Evolutionary conservation across 2,113 vertebrate genomes (phyloP), one percentile per base, ranked within the genome.

Genomic region (Megaleporinus macrocephalus): DNA sequence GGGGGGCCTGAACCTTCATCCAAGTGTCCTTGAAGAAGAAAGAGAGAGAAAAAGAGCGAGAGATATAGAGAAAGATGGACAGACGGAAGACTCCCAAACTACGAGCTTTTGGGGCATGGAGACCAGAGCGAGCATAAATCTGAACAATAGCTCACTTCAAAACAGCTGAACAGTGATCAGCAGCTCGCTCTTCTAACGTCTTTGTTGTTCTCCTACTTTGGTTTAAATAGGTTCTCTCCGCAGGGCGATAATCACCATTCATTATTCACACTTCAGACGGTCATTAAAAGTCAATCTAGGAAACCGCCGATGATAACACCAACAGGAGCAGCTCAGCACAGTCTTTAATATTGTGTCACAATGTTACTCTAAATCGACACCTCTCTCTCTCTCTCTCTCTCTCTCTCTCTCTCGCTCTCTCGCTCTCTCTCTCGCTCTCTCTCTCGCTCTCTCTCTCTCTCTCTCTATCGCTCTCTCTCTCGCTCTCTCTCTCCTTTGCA

Each of bases 1-100:
- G 93, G 88, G 89, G 89, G 87, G 73, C 86, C 82, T 87, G 84
- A 89, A 90, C 87, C 85, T 59, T 83, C 51, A 76, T 68, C 49
- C 72, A 77, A 72, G 61, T 84, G 87, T 83, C 87, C 87, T 88
- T 88, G 79, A 86, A 36, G 76, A 82, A 79, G n/a, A 20, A 5
- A 76, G 77, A 82, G 65, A 57, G 69, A 83, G 76, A 88, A 27
- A 81, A 71, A 85, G 77, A 69, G 41, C 33, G 81, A 87, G 74
- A 72, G 70, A 74, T 27, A 44, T 63, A 59, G 74, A 79, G 47
- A 59, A 68, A 79, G 47, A 59, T 51, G 73, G 29, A 49, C 16
- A 5, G 49, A 1, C n/a, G 53, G 49, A 18, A 10, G 41, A 44
- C 41, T 47, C 30, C 59, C 69, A 78, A 6, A 12, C 24, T 22